These are phyloP conservation scores for Acanthacorydalis orientalis DNA, from an alignment of 2,888 invertebrate species.

Conservation along the genomic window DNA sequence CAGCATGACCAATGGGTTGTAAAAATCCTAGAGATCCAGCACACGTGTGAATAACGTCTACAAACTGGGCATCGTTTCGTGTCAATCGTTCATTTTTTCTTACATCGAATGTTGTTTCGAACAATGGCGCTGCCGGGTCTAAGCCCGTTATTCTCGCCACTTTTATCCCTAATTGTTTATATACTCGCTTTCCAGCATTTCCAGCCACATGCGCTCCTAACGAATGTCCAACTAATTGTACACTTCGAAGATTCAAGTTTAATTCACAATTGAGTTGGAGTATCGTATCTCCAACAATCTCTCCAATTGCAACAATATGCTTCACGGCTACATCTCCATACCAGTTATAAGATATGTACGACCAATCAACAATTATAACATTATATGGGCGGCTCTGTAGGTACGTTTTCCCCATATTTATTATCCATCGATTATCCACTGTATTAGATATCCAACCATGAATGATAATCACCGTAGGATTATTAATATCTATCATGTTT, in stretches of 20 bases:
- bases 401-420: slow-evolving; percentile 17
- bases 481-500: slow-evolving; percentile 10
- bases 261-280: too few relatives aligned
- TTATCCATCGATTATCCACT: slow-evolving; percentile 7
- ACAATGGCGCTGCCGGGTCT: slow-evolving; percentile 26
- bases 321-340: background rate
- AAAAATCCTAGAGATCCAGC: slow-evolving; percentile 34
- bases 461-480: slow-evolving; percentile 16
- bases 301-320: too few relatives aligned
- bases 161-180: slow-evolving; percentile 9
- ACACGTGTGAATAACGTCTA: slow-evolving; percentile 43
- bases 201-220: slow-evolving; percentile 24
- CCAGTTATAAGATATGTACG: background rate
- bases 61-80: slow-evolving; percentile 35
- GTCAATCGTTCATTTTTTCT: slow-evolving; percentile 18
- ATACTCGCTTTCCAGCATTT: slow-evolving; percentile 14
- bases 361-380: slow-evolving; percentile 27
- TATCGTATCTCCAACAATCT: too few relatives aligned
- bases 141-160: slow-evolving; percentile 22
- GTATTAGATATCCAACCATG: slow-evolving; percentile 20
- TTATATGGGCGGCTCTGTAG: slow-evolving; percentile 19
- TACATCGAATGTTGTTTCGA: slow-evolving; percentile 16
- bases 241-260: slow-evolving; percentile 8
- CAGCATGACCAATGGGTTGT: slow-evolving; percentile 33
- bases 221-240: slow-evolving; percentile 24